Evolutionary conservation across 1,140 invertebrate genomes (phyloP), one percentile per base, ranked within the genome.

Genomic region (Drosophila orosa): DNA sequence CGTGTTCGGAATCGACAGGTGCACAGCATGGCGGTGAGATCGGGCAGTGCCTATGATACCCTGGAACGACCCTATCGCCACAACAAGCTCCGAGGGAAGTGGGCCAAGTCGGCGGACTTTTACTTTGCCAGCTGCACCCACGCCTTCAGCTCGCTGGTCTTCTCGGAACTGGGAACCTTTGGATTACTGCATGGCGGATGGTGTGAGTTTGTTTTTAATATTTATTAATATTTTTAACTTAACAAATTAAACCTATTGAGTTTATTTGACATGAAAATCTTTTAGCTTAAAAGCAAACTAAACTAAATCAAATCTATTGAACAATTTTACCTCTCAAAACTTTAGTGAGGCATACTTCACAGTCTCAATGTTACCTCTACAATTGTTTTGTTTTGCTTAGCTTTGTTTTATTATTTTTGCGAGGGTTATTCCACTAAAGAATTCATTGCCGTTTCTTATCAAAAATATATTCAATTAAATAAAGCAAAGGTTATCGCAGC

Each of bases 51-150:
- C 17, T 91, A 91, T 56, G 90, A 91, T 44, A 91, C 82, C 31
- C 50, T 90, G 72, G 82, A 91, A 29, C 73, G 80, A 47, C 90
- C 90, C 40, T 91, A 91, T 74, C 78, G 83, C 22, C 77, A 82
- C 27, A 90, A 91, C 25, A 89, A 86, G 19, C 40, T 69, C n/a
- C 87, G 90, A 13, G 90, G 90, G 19, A 74, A 78, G 0, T 91
- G 90, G 90, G 73, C 87, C 24, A 84, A 90, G 25, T 76, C 91
- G 22, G 89, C 48, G 24, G 90, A 91, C 54, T 91, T 91, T 13
- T 91, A 91, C 52, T 91, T 91, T 27, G 87, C 90, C 73, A 85
- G 82, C 60, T 84, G 84, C 24, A 90, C 77, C 8, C 78, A 85
- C 50, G 84, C 87, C 44, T 91, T 91, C 44, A 85, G 72, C 37